Percentiles rank a stretch among this genome's conserved stretches.
These are phyloP conservation scores for Cyrtonyx montezumae DNA, from an alignment of 2,113 vertebrate genomes.

Conservation along the genomic window DNA sequence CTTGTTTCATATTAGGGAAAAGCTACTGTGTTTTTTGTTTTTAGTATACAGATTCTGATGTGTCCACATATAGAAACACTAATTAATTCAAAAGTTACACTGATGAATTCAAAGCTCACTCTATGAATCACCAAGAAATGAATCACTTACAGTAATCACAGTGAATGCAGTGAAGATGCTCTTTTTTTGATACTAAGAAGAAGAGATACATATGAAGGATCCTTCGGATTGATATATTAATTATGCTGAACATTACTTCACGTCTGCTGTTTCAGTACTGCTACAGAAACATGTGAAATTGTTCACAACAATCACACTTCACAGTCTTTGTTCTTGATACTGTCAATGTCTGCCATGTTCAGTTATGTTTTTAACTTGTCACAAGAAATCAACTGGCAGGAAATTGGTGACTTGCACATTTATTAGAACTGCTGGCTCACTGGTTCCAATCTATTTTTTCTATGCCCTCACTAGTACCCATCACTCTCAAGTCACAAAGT, in stretches of 20 bases:
- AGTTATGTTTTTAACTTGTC: constrained; percentile 1
- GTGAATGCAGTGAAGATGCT: background rate
- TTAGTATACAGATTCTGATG: background rate
- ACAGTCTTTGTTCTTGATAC: background rate
- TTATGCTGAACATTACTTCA: background rate
- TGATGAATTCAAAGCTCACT: constrained; percentile 23
- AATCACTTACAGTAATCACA: constrained; percentile 25
- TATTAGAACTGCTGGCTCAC: background rate
- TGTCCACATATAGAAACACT: background rate
- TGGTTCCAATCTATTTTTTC: background rate
- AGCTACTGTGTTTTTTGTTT: background rate
- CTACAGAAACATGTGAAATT: background rate
- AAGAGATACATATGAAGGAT: background rate
- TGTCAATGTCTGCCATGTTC: background rate
- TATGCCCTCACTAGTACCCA: fast-evolving
- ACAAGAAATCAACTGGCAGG: background rate
- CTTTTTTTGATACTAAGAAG: background rate
- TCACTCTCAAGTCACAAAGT: background rate
- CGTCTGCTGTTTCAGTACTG: background rate
- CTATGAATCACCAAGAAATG: constrained; percentile 13
- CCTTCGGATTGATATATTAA: constrained; percentile 24
- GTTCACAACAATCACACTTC: background rate
- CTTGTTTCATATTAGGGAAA: background rate
- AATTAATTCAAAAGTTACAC: constrained; percentile 25
- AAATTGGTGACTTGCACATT: background rate